Evolutionary conservation across 2,888 invertebrate species (phyloP), one percentile per base, ranked within the genome.

Genomic region (Ectemnius lituratus): DNA sequence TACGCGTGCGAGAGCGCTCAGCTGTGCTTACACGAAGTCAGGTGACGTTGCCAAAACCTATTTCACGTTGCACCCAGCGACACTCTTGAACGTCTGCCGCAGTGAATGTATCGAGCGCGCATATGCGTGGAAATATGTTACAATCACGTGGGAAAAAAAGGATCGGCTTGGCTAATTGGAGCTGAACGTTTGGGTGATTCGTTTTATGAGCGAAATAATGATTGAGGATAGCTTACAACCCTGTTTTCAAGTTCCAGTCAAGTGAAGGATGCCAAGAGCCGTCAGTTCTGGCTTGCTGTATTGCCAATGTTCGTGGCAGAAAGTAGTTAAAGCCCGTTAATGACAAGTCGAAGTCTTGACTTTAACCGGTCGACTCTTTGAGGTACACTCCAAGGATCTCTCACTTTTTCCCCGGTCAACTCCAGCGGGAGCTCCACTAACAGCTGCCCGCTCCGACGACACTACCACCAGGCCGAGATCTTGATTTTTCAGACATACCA

Each of bases 271-370:
- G 23, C 23, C 23, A 23, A 23, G 23, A 23, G 23, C 23, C 23
- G 23, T 23, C 23, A 23, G 2, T 3, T 2, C 23, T 8, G 11
- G 18, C 45, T 46, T 8, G 37, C 45, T 46, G 16, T 16, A 28
- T 46, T 57, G 62, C 58, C 61, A 58, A 56, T 59, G 57, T 6
- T 23, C 59, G 27, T 37, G 37, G 62, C 64, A 18, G 67, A 72
- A 77, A 72, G 67, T 62, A 61, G 45, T 60, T 72, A 63, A 64
- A 77, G 70, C 56, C 60, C 62, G 62, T 76, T 79, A 70, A 73
- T 63, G 68, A 69, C 56, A 60, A 14, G 20, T 37, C 37, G 52
- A 64, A 70, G 64, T 20, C 61, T 61, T 58, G 56, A 70, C 23
- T 71, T 8, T 27, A 49, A 62, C 23, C 64, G 45, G 23, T 60